Evolutionary conservation across 2,113 vertebrate genomes (phyloP), one percentile per base, ranked within the genome.

Genomic region (Rafetus swinhoei): DNA sequence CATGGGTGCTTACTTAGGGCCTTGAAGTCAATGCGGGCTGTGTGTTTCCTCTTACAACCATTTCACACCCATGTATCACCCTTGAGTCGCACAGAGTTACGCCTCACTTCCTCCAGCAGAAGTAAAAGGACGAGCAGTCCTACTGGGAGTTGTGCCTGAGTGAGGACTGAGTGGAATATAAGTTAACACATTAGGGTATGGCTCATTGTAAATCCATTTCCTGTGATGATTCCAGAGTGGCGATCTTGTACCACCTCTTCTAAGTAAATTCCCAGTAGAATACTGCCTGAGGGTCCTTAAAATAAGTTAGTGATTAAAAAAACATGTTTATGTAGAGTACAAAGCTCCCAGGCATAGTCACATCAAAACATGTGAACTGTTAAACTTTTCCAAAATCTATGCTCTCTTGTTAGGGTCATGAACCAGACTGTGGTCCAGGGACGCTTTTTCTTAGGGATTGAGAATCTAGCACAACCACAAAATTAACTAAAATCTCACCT

Each of bases 321-420:
- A 93, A 88, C 90, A 89, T 94, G 95, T 95, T 96, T 96, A 87
- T 95, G 95, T 95, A 95, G 93, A 95, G 94, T 88, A 35, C 88
- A 89, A 74, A 94, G 85, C 85, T 94, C 88, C 91, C 88, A 27
- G 56, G 53, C 25, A 9, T 83, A 65, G 86, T 91, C 60, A 52
- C 91, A 86, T 65, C 57, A 69, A 94, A 90, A 90, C 93, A 29
- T 29, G 88, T 87, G 92, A 93, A 90, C 85, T 85, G 95, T 88
- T 94, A 89, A 87, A 69, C 2, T 1, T 93, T 85, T 93, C 93
- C 94, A 96, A 97, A 95, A 79, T 87, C 83, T 87, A 7, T 84
- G 94, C 86, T 90, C 50, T 89, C 15, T 79, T 95, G 90, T 77
- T 60, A 86, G 60, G 90, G 90, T 90, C 93, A 95, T 21, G 53